Evolutionary conservation across 2,797 vertebrate species (phyloP), one percentile per base, ranked within the genome.

Genomic region (Poeciliopsis paucimaculata): DNA sequence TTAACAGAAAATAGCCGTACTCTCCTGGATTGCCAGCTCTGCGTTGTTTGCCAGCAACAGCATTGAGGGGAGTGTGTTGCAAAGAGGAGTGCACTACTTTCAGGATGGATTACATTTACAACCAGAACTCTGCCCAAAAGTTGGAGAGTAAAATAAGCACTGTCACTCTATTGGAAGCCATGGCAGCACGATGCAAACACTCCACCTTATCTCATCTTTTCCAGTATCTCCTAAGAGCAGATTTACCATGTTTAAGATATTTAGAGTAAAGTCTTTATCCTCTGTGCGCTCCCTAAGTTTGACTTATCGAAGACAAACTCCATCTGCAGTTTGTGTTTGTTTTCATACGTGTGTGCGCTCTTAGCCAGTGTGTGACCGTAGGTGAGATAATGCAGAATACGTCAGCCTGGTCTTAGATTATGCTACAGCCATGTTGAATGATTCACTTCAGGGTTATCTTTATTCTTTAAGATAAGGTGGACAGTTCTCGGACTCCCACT

Each of bases 371-470:
- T 80, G 77, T 72, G 86, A 81, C 87, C 66, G 80, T 80, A 88
- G 86, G 88, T 91, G 93, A 93, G 87, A 90, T 93, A 89, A 89
- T 88, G 87, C 88, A 88, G 91, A 82, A 84, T 87, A 87, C 83
- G 81, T 91, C 91, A 92, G 87, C 84, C 53, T 3, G 26, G 73
- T 80, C 60, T 87, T 75, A 87, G 92, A 93, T 91, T 91, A 87
- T 77, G 18, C 85, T 79, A 43, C 76, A 84, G 64, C 82, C 80
- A 77, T 10, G 92, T 72, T 92, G 92, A 93, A 86, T 91, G 92
- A 93, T 93, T 93, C 90, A 89, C 89, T 90, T 81, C 75, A 39
- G 86, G 88, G 84, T 95, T 95, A 94, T 95, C 94, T 93, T 94
- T 93, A 94, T 91, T 89, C 90, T 91, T 57, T 80, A 53, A 85